Conservation (phyloP, 2,797 vertebrate species). For the Melanitta fusca region DNA sequence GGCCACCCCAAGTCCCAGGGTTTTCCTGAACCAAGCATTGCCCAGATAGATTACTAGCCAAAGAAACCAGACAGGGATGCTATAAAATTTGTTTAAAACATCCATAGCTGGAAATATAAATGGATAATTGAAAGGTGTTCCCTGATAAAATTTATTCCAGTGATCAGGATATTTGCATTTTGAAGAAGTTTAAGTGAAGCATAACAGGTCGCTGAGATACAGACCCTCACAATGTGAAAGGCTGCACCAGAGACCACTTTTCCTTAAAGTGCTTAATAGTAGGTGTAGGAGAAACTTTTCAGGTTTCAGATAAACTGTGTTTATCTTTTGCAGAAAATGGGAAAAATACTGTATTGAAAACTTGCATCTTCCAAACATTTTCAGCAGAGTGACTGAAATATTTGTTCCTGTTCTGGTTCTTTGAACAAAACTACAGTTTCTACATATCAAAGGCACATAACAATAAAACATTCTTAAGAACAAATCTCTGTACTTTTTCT, state of each 20-base stretch:
- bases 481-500: not conserved
- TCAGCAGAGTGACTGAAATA: not conserved
- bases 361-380: not conserved
- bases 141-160: not conserved
- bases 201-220: not conserved
- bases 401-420: not conserved
- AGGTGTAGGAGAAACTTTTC: not conserved
- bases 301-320: not conserved
- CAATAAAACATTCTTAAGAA: not conserved
- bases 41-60: not conserved
- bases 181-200: not conserved
- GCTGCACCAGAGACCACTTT: not conserved
- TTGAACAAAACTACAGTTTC: not conserved
- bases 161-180: not conserved
- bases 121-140: not conserved
- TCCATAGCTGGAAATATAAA: not conserved
- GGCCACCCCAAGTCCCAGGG: no score
- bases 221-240: not conserved
- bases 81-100: not conserved
- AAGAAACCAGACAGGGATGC: not conserved
- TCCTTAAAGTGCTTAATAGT: not conserved
- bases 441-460: not conserved
- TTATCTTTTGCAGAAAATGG: not conserved
- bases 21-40: not conserved
- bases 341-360: not conserved